Conservation (phyloP, 2,797 vertebrate species). For the Tokudaia muenninki region DNA sequence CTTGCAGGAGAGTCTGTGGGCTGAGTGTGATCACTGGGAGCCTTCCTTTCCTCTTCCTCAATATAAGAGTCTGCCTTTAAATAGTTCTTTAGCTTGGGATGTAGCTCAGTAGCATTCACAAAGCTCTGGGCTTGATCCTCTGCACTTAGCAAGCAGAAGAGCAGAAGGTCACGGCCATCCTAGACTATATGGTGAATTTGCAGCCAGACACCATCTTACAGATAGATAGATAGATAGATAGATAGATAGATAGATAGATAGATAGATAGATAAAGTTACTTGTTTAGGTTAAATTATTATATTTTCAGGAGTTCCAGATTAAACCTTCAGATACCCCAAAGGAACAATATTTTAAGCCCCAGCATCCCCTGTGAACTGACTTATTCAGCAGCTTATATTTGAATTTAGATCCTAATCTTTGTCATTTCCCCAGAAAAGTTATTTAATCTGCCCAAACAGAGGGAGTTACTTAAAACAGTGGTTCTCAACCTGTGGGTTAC, state of each 20-base stretch:
- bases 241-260: not conserved
- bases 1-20: not conserved
- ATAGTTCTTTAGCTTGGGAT: not conserved
- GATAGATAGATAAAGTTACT: too few species aligned
- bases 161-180: not conserved
- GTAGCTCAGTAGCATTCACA: not conserved
- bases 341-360: constrained; percentile 19
- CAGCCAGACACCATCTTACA: not conserved
- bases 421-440: constrained; percentile 28
- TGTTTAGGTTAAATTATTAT: constrained; percentile 28
- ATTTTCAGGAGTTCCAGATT: not conserved
- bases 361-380: not conserved
- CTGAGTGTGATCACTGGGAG: not conserved
- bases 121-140: not conserved
- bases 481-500: not conserved
- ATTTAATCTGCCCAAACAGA: constrained; percentile 27
- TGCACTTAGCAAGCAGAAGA: not conserved
- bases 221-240: not conserved
- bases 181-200: not conserved
- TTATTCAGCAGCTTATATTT: constrained; percentile 45
- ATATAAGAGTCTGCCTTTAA: not conserved
- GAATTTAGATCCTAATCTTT: constrained; percentile 60
- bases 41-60: not conserved
- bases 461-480: not conserved
- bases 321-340: constrained; percentile 34